These are phyloP conservation scores for Scleropages formosus DNA, from an alignment of 2,797 vertebrate genomes.

Conservation along the genomic window DNA sequence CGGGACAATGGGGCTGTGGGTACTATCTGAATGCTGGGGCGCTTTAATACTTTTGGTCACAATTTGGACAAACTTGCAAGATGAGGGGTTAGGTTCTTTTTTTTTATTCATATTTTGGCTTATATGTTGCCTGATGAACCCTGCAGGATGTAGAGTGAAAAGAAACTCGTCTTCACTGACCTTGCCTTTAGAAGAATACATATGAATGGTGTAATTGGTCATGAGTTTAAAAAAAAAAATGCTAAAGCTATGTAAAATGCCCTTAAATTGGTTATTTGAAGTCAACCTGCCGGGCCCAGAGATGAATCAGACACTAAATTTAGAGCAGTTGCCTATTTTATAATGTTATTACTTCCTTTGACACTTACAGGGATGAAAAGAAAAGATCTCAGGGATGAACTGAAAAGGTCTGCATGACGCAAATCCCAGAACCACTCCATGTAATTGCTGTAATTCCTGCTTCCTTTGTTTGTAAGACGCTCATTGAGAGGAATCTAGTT, in stretches of 20 bases:
- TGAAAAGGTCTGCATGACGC: slow-evolving; percentile 18
- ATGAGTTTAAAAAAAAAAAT: too few species aligned
- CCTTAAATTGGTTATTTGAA: too few species aligned
- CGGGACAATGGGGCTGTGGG: background rate
- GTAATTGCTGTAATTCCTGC: slow-evolving; percentile 30
- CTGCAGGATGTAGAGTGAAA: too few species aligned
- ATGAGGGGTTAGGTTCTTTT: background rate
- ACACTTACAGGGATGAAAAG: slow-evolving; percentile 16
- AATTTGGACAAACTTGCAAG: background rate
- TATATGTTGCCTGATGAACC: too few species aligned
- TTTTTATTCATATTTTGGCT: background rate
- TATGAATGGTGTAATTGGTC: too few species aligned
- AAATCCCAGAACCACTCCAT: slow-evolving; percentile 16
- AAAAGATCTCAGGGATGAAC: slow-evolving; percentile 8
- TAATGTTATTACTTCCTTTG: background rate
- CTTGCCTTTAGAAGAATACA: too few species aligned
- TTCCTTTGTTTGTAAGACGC: slow-evolving; percentile 31
- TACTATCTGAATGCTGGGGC: background rate
- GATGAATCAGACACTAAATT: background rate
- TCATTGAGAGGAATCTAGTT: slow-evolving; percentile 31
- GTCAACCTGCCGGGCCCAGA: too few species aligned
- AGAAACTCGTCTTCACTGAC: too few species aligned
- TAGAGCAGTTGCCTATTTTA: background rate
- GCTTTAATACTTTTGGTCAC: background rate
- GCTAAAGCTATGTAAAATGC: too few species aligned